These are phyloP conservation scores for Hycleus cichorii DNA, from an alignment of 1,140 invertebrate genomes.

Conservation along the genomic window DNA sequence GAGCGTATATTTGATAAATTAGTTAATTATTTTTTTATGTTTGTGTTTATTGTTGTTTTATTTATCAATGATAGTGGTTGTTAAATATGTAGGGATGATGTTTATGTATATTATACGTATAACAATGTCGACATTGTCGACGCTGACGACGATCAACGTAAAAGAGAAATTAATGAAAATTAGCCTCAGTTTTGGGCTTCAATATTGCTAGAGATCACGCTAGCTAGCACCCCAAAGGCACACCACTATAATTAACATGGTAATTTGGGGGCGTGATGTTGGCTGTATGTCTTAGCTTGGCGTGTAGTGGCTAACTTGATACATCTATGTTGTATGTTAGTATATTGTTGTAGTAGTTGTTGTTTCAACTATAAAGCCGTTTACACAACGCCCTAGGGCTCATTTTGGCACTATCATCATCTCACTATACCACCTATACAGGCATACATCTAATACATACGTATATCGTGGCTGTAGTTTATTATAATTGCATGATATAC, in stretches of 20 bases:
- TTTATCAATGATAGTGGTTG: no score
- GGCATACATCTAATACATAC: conserved; percentile 7
- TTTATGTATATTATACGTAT: no score
- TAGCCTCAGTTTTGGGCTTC: conserved; percentile 22
- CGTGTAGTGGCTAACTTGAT: conserved; percentile 38
- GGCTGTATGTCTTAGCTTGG: conserved; percentile 36
- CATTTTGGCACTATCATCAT: conserved; percentile 22
- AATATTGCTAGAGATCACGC: conserved; percentile 31
- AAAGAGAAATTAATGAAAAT: conserved; percentile 30
- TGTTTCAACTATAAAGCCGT: conserved; percentile 1
- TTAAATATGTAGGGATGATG: no score
- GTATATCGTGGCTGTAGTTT: conserved; percentile 13
- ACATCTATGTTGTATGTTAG: conserved; percentile 9
- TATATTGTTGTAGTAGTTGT: no score
- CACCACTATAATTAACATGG: conserved; percentile 39
- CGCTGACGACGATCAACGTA: neutral
- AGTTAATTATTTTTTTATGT: no score
- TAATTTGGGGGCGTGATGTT: conserved; percentile 41
- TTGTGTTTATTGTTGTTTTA: no score
- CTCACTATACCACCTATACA: neutral
- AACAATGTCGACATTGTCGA: no score
- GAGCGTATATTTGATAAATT: no score
- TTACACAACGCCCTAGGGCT: conserved; percentile 19
- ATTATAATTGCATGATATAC: conserved; percentile 39
- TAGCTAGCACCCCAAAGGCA: conserved; percentile 23